Conservation (phyloP, 2,113 vertebrate species). For the Eulemur macaco region DNA sequence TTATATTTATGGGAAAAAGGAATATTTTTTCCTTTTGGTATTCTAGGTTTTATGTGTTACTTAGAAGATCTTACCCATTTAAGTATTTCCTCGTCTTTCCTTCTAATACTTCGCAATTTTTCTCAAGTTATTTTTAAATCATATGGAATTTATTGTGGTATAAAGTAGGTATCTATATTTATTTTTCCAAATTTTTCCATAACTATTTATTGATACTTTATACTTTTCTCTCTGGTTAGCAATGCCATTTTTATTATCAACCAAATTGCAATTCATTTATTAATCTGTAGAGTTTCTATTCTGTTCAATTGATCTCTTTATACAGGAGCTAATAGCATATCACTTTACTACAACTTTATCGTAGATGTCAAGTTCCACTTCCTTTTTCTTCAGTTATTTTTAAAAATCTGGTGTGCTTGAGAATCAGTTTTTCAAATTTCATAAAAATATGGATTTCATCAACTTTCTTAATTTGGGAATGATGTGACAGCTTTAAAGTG, state of each 20-base stretch:
- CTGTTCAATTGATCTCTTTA: background rate
- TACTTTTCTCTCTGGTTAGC: background rate
- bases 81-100: background rate
- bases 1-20: background rate
- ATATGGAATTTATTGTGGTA: background rate
- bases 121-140: background rate
- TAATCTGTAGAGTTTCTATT: background rate
- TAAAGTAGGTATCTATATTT: background rate
- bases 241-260: conserved; percentile 22
- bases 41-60: background rate
- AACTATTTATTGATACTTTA: background rate
- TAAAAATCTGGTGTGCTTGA: background rate
- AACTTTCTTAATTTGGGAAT: background rate
- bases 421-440: background rate
- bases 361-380: background rate
- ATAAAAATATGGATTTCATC: background rate
- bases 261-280: conserved; percentile 9
- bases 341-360: background rate
- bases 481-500: background rate
- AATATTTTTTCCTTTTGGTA: background rate
- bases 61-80: background rate
- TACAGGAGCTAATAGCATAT: background rate
- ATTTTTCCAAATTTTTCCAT: conserved; percentile 28
- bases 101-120: background rate
- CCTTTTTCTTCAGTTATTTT: background rate